A percentile compares a stretch with the other conserved stretches of the same genome.
phyloP scores from a whole-genome alignment of 2,113 vertebrate species.

The Sphaerodactylus townsendi region DNA sequence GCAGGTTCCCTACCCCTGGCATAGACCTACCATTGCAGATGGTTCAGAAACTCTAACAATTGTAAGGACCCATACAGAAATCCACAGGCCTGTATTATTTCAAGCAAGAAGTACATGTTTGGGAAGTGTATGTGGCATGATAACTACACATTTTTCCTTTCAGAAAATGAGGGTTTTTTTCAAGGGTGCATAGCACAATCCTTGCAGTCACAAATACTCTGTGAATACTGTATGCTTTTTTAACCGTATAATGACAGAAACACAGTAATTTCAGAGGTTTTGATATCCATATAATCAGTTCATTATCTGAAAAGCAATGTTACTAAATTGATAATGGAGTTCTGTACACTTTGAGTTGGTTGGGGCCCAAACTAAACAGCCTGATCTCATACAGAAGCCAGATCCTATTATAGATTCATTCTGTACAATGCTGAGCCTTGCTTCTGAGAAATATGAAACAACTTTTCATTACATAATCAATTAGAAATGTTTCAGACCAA shows the following conservation, averaged over 20 bases:
- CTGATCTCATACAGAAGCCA: neutral
- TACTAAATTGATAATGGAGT: neutral
- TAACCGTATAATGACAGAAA: neutral
- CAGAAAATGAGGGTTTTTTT: neutral
- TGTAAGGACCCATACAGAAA: too few relatives aligned
- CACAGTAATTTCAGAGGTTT: neutral
- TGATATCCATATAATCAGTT: neutral
- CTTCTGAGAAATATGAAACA: neutral
- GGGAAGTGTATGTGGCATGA: too few relatives aligned
- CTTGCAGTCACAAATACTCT: neutral
- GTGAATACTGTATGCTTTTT: neutral
- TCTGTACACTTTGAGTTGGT: neutral
- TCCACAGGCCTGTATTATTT: too few relatives aligned
- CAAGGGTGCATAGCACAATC: neutral
- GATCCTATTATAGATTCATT: neutral
- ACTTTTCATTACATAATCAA: slow-evolving; percentile 1
- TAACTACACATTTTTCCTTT: neutral
- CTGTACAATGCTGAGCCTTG: rapidly evolving
- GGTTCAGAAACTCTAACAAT: too few relatives aligned
- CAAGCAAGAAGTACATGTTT: too few relatives aligned
- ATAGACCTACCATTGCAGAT: too few relatives aligned
- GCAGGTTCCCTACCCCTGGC: too few relatives aligned
- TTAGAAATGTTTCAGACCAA: neutral
- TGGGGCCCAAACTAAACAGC: neutral
- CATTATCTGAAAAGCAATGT: neutral